phyloP scores from a whole-genome alignment of 1,140 invertebrate genomes.

The Lycorma delicatula region DNA sequence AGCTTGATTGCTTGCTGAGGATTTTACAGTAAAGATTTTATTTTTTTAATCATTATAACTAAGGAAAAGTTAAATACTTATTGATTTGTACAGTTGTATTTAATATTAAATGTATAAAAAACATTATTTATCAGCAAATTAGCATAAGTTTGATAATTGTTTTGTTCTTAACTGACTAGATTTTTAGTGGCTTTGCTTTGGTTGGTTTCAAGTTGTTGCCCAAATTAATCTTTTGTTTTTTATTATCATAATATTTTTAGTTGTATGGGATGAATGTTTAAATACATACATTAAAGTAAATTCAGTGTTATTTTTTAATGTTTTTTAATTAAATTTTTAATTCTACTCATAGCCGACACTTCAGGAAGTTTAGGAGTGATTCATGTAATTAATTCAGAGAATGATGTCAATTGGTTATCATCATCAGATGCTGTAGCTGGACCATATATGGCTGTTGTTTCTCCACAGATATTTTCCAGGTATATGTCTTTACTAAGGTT shows the following conservation, averaged over 20 bases:
- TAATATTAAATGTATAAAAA: no score
- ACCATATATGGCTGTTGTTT: constrained; percentile 60
- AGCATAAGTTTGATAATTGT: not conserved
- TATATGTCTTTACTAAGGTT: not conserved
- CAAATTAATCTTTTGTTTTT: not conserved
- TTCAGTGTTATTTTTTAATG: not conserved
- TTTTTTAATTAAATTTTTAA: not conserved
- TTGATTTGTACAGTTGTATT: no score
- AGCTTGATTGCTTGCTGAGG: no score
- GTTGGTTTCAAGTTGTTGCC: not conserved
- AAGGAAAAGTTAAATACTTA: no score
- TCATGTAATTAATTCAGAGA: constrained; percentile 52
- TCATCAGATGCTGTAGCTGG: constrained; percentile 54
- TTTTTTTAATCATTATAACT: no score
- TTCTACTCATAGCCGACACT: constrained; percentile 43
- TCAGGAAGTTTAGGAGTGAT: constrained; percentile 77
- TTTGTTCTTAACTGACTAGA: not conserved
- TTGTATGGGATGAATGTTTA: not conserved
- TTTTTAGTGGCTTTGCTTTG: not conserved
- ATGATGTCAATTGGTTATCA: constrained; percentile 65
- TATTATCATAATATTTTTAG: not conserved
- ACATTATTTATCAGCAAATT: no score
- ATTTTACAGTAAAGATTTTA: no score
- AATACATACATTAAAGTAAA: not conserved
- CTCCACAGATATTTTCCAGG: constrained; percentile 50